Conservation (phyloP, 2,113 vertebrate species). For the Psittacula cyanocephala region DNA sequence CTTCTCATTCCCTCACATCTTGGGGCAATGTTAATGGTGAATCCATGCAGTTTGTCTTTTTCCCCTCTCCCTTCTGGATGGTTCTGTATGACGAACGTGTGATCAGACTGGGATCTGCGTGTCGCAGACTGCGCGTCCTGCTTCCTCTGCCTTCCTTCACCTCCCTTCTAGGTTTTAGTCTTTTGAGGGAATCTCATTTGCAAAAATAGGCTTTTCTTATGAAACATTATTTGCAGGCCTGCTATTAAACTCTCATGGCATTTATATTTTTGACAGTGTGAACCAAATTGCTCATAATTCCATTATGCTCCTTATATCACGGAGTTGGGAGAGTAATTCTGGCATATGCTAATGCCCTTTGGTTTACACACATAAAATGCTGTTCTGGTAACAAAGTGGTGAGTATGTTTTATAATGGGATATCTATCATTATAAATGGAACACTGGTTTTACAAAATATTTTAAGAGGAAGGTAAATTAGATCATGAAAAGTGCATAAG, state of each 20-base stretch:
- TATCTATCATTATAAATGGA: slow-evolving; percentile 75
- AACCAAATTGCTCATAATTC: slow-evolving; percentile 44
- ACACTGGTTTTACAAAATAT: slow-evolving; percentile 75
- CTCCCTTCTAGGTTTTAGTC: background rate
- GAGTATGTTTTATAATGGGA: slow-evolving; percentile 60
- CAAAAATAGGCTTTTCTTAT: background rate
- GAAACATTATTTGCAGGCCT: background rate
- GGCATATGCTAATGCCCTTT: slow-evolving; percentile 2
- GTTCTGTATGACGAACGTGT: accelerated
- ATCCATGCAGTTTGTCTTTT: background rate
- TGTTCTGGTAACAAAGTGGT: slow-evolving; percentile 49
- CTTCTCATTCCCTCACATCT: background rate
- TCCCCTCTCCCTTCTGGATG: background rate
- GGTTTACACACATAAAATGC: slow-evolving; percentile 46
- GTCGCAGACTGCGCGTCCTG: background rate
- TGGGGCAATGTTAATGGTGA: background rate
- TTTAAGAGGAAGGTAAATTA: slow-evolving; percentile 79
- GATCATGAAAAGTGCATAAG: slow-evolving; percentile 77
- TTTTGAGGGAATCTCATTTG: slow-evolving; percentile 11
- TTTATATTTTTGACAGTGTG: slow-evolving; percentile 52
- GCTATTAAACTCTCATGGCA: slow-evolving; percentile 1
- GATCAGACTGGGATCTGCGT: too few relatives aligned
- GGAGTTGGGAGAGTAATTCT: slow-evolving; percentile 14
- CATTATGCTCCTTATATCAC: slow-evolving; percentile 22
- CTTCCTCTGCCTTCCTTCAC: background rate